Evolutionary conservation across 2,888 invertebrate species (phyloP).

Genomic region (Glaucopsyche alexis): DNA sequence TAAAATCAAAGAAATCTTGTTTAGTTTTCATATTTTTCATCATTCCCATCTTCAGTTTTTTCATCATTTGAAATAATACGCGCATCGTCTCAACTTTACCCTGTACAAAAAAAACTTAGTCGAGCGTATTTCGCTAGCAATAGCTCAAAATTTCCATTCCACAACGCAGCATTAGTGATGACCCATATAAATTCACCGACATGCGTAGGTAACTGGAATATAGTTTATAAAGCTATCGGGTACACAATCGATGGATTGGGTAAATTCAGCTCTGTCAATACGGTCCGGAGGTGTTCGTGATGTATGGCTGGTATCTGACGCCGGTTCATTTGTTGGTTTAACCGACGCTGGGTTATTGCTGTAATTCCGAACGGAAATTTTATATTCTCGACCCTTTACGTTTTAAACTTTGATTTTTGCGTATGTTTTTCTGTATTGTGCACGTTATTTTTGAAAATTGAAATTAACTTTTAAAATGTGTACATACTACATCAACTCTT

Average conservation of each 20-base stretch:
- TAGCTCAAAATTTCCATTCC: neutral
- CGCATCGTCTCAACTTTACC: too few relatives aligned
- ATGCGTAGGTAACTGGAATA: neutral
- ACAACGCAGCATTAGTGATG: neutral
- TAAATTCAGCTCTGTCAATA: constrained; percentile 24
- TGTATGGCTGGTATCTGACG: constrained; percentile 18
- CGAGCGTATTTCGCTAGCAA: neutral
- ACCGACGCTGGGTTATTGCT: neutral
- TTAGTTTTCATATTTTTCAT: too few relatives aligned
- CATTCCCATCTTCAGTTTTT: too few relatives aligned
- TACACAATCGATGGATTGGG: constrained; percentile 23
- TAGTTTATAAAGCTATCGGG: constrained; percentile 24
- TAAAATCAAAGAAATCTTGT: too few relatives aligned
- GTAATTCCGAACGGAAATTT: constrained; percentile 4
- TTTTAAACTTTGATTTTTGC: neutral
- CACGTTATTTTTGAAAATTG: neutral
- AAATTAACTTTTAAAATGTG: too few relatives aligned
- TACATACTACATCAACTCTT: too few relatives aligned
- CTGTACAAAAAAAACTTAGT: neutral
- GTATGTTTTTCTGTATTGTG: neutral
- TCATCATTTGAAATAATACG: too few relatives aligned
- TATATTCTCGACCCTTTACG: neutral
- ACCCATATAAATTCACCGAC: constrained; percentile 1
- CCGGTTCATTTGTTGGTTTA: constrained; percentile 24
- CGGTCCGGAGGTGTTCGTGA: constrained; percentile 14